Evolutionary conservation across 2,113 vertebrate species (phyloP), one percentile per base, ranked within the genome.

Genomic region (Spermophilus dauricus): DNA sequence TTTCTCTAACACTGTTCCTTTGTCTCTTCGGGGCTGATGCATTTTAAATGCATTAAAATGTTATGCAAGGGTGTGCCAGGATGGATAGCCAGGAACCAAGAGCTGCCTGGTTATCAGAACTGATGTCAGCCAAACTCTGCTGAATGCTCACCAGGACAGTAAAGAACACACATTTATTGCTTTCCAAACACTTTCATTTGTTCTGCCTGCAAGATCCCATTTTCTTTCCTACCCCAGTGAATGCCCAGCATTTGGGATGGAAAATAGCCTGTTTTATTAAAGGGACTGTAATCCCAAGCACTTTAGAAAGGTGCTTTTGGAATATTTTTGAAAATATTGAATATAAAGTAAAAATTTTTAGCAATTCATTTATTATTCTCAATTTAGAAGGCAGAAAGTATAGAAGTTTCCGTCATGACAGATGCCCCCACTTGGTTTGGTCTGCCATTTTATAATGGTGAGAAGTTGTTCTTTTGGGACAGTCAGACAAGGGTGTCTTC

Each of bases 1-100:
- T 96, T 87, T 70, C 92, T 91, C 95, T 73, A 97, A 97, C 98
- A 98, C 90, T 96, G 70, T 96, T 82, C 87, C 92, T 93, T 96
- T 97, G 97, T 96, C 58, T 94, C 48, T 77, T 48, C 63, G 61
- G 45, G 37, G 92, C 82, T 37, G 82, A 89, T 7, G 37, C 73
- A 53, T 48, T 81, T 61, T 65, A 78, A n/a, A 86, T 42, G 37
- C 95, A 88, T 96, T 92, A 96, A 83, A 96, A 76, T 91, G 39
- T 95, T 88, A 78, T 67, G 73, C 56, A 42, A 26, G 24, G 42
- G 11, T 80, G 58, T 72, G n/a, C 58, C 20, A 1, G 48, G 69
- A 37, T 32, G 45, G 24, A 16, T 26, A 48, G 30, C 58, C 67
- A 78, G 89, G 16, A 95, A 96, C 96, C 85, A 56, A 75, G 63